phyloP scores from a whole-genome alignment of 1,140 invertebrate genomes.

The Drosophila melanica region DNA sequence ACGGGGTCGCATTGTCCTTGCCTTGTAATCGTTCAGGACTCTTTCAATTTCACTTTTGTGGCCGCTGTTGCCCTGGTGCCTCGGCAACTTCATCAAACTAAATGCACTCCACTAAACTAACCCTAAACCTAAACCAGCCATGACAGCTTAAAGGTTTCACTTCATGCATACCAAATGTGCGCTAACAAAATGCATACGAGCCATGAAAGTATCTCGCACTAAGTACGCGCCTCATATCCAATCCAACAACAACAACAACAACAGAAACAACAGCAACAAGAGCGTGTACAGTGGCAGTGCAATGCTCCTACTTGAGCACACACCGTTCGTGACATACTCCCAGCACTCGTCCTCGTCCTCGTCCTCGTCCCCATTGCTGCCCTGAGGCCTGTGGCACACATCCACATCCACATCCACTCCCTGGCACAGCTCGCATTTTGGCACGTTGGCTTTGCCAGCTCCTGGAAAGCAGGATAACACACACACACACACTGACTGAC shows the following conservation, averaged over 20 bases:
- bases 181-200: conserved; percentile 40
- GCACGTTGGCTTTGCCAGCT: conserved; percentile 55
- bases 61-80: conserved; percentile 7
- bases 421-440: conserved; percentile 45
- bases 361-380: conserved; percentile 28
- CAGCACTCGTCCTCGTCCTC: conserved; percentile 45
- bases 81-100: conserved; percentile 66
- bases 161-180: conserved; percentile 67
- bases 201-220: conserved; percentile 12
- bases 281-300: conserved; percentile 49
- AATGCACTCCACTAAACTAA: conserved; percentile 59
- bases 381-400: conserved; percentile 37
- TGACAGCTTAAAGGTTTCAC: conserved; percentile 72
- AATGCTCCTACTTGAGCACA: conserved; percentile 75
- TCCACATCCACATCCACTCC: conserved; percentile 22
- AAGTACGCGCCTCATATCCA: background rate
- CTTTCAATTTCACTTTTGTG: conserved; percentile 61
- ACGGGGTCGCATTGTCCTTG: conserved; percentile 32
- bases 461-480: conserved; percentile 22
- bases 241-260: background rate
- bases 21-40: conserved; percentile 23
- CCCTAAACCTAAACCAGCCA: conserved; percentile 40
- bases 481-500: conserved; percentile 17
- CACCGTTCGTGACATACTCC: conserved; percentile 71
- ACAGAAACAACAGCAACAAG: background rate